Evolutionary conservation across 2,113 vertebrate genomes (phyloP).

Genomic region (Xiphophorus hellerii): DNA sequence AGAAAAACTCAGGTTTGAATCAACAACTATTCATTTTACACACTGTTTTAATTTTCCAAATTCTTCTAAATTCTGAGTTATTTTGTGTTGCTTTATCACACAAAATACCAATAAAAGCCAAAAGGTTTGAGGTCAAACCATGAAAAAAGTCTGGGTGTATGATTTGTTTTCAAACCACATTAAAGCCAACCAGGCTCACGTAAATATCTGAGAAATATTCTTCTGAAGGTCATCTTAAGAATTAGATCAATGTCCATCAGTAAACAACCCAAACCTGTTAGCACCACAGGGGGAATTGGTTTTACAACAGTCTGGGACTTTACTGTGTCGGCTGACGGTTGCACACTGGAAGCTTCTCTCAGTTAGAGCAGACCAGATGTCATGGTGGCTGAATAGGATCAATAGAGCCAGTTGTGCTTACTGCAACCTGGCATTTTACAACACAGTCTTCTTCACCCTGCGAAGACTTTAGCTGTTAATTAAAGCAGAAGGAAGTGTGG

Average conservation of each 20-base stretch:
- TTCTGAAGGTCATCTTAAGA: background rate
- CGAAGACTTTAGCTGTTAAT: constrained; percentile 27
- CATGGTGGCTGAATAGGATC: constrained; percentile 59
- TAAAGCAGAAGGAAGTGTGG: constrained; percentile 37
- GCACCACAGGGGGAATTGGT: constrained; percentile 43
- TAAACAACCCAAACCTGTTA: constrained; percentile 51
- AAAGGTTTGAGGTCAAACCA: background rate
- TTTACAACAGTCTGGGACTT: constrained; percentile 54
- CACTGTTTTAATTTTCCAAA: background rate
- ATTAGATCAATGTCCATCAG: constrained; percentile 4
- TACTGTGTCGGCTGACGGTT: constrained; percentile 39
- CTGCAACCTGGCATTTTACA: constrained; percentile 51
- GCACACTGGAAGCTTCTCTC: constrained; percentile 53
- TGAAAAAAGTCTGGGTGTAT: too few relatives aligned
- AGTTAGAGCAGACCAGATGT: constrained; percentile 72
- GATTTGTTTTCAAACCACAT: too few relatives aligned
- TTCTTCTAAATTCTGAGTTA: background rate
- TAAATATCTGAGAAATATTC: background rate
- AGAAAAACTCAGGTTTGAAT: background rate
- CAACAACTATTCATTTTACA: background rate
- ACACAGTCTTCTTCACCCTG: constrained; percentile 24
- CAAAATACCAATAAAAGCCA: background rate
- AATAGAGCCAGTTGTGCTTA: constrained; percentile 64
- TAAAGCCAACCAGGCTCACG: background rate
- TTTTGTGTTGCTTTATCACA: background rate